Evolutionary conservation across 2,797 vertebrate species (phyloP), one percentile per base, ranked within the genome.

Genomic region (Bucorvus abyssinicus): DNA sequence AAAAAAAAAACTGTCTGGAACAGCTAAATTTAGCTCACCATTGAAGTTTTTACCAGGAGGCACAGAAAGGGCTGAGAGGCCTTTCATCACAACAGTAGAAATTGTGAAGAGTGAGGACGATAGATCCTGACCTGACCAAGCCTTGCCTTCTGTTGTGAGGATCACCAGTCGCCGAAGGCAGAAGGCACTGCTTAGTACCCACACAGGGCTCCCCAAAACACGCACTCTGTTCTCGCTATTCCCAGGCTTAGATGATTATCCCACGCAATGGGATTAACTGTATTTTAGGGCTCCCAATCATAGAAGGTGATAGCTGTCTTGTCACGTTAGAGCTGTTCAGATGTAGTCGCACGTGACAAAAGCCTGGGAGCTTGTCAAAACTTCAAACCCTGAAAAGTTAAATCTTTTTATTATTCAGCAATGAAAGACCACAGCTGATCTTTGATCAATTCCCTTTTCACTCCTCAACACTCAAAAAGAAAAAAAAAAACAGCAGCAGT

Each of bases 191-290:
- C 61, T 47, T 8, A 32, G 26, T 42, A 52, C 30, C 60, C 19
- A 55, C 61, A 22, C 61, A 42, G 34, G 55, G 44, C 61, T 83
- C 73, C 32, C 55, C 10, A 3, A 22, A 68, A 67, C 26, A 40
- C 2, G 0, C 10, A 13, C 6, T 27, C 7, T 5, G 4, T 17
- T 55, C 53, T 32, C 1, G 0, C 15, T 44, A 22, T 44, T 38
- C 45, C 65, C 45, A 81, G 36, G 12, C 32, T 45, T 52, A 44
- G 17, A 21, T 44, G 40, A 45, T 59, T n/a, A 20, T 44, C 50
- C 56, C 63, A 49, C 73, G 19, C 30, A 12, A 3, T 8, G 34
- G 64, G 23, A 76, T 40, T 55, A 34, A 56, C 53, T 40, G 1
- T 27, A 40, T 50, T 71, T 85, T 32, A 34, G 47, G n/a, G 23